These are phyloP conservation scores for Amia ocellicauda DNA, from an alignment of 2,113 vertebrate species.

Conservation along the genomic window DNA sequence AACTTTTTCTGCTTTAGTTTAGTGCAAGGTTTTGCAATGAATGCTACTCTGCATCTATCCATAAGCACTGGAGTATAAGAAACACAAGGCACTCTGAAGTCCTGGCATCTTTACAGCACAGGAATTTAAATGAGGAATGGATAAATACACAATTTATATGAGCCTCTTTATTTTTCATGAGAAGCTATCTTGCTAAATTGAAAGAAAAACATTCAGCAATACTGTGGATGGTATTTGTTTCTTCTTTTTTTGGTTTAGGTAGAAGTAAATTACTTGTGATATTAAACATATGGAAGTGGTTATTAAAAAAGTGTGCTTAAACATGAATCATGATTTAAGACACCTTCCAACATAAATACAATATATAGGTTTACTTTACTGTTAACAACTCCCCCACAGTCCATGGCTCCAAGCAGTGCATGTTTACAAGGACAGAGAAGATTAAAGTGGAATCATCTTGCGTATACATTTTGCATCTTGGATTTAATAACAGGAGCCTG, in stretches of 20 bases:
- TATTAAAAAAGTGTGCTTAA: background rate
- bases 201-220: background rate
- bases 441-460: background rate
- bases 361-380: background rate
- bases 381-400: background rate
- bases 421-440: background rate
- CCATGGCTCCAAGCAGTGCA: background rate
- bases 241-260: background rate
- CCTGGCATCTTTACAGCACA: too few species aligned
- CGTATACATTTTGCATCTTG: background rate
- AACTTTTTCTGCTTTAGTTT: conserved; percentile 21
- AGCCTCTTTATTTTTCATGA: too few species aligned
- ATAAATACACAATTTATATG: too few species aligned
- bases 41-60: too few species aligned
- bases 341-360: background rate
- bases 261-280: background rate
- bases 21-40: too few species aligned
- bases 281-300: background rate
- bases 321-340: background rate
- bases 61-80: too few species aligned
- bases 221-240: too few species aligned
- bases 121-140: too few species aligned
- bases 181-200: background rate
- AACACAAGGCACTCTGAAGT: too few species aligned
- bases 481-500: background rate